Percentiles rank a stretch among this genome's conserved stretches.
Conservation (phyloP, 1,140 invertebrate genomes). For the Cataglyphis hispanica region DNA sequence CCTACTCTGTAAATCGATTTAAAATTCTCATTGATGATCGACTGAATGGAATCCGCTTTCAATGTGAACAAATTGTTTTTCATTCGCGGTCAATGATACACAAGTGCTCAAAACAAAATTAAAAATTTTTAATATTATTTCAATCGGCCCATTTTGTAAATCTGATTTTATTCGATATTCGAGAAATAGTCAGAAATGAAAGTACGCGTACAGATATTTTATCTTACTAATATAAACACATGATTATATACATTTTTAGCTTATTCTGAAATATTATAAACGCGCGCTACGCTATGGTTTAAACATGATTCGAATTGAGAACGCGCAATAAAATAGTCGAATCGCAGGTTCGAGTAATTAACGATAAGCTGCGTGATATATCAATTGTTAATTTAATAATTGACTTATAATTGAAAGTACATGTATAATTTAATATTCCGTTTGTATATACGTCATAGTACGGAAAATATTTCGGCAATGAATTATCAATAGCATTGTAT, state of each 20-base stretch:
- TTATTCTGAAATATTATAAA: too few species aligned
- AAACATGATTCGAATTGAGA: too few species aligned
- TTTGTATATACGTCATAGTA: too few species aligned
- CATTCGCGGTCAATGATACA: constrained; percentile 16
- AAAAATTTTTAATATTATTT: background rate
- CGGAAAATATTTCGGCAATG: too few species aligned
- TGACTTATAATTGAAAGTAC: too few species aligned
- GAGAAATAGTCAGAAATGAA: background rate
- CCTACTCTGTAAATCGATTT: constrained; percentile 15
- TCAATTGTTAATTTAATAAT: too few species aligned
- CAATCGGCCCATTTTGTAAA: background rate
- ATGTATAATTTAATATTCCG: too few species aligned
- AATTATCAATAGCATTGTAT: too few species aligned
- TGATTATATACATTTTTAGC: background rate
- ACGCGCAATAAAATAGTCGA: too few species aligned
- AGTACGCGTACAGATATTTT: background rate
- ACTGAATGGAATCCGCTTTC: constrained; percentile 16
- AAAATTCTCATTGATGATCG: constrained; percentile 19
- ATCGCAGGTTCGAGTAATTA: too few species aligned
- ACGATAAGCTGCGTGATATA: too few species aligned
- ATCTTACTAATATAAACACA: background rate
- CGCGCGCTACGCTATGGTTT: too few species aligned
- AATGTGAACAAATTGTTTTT: constrained; percentile 16
- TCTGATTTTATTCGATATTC: background rate
- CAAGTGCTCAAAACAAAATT: background rate